Evolutionary conservation across 1,140 invertebrate genomes (phyloP), one percentile per base, ranked within the genome.

Genomic region (Cylas formicarius): DNA sequence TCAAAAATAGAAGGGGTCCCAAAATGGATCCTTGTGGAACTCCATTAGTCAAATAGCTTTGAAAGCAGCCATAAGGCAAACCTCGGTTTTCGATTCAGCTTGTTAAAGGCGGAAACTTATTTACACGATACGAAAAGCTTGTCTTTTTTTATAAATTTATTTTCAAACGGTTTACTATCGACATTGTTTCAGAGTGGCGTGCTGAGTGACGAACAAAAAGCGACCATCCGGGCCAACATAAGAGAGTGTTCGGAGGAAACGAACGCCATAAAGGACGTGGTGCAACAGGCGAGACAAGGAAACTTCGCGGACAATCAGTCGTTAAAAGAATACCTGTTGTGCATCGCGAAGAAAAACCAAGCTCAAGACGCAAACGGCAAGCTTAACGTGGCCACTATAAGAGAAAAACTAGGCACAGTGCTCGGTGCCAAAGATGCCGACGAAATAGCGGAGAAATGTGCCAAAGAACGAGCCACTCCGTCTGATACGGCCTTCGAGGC

Each of bases 291-390:
- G 0, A 65, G 66, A 21, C 63, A 66, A 44, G 69, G 68, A 0
- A 44, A 65, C 8, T 62, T 69, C 18, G 39, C 28, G 6, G 63
- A 69, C 1, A 65, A 71, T 38, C 60, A 65, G 10, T 57, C 48
- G 6, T 26, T 49, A 3, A 44, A 49, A 39, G 62, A 67, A 26
- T 69, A 69, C 43, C 55, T 61, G 2, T 49, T 62, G 0, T 72
- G 69, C 27, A 66, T 71, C 50, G 66, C 69, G 51, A 52, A 67
- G 51, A 68, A 66, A 37, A 40, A 62, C 17, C 63, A 60, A 6
- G 60, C 69, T 4, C n/a, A 66, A 2, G 52, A 52, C 20, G 37
- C 53, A 2, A 60, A 66, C 35, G 67, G 59, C 1, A 60, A 69
- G 26, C 26, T 67, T 6, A 66, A 69, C 38, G 44, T 55, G 1